Evolutionary conservation across 2,797 vertebrate species (phyloP).

Genomic region (Microhierax caerulescens): DNA sequence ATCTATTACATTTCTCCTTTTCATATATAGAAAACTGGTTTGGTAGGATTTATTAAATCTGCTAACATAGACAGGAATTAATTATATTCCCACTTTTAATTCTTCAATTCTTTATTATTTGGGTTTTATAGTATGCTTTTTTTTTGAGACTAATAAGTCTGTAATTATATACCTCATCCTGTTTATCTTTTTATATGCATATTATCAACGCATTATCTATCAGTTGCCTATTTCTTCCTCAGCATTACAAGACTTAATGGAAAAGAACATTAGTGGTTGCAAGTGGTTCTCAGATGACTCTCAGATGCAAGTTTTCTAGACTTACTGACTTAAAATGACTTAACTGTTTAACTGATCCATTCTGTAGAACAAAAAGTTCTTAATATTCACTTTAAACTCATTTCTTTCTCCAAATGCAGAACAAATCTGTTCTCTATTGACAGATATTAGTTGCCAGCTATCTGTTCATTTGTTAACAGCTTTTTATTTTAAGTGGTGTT

Average conservation of each 20-base stretch:
- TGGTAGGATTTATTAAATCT: background rate
- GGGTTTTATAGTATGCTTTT: background rate
- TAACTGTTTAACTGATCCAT: background rate
- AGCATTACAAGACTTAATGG: background rate
- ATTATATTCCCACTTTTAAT: background rate
- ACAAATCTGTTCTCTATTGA: background rate
- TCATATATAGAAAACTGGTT: background rate
- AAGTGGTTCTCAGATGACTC: background rate
- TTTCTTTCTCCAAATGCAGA: background rate
- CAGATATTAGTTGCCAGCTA: background rate
- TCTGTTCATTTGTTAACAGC: background rate
- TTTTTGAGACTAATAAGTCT: background rate
- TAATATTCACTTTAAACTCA: background rate
- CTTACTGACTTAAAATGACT: background rate
- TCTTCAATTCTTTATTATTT: background rate
- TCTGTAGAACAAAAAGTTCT: background rate
- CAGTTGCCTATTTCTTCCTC: background rate
- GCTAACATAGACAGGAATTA: background rate
- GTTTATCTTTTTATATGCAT: background rate
- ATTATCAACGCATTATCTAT: background rate
- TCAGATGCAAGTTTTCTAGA: background rate
- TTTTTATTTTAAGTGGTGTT: background rate
- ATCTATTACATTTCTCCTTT: background rate
- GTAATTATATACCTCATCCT: slow-evolving; percentile 1
- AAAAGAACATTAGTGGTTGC: background rate